Evolutionary conservation across 2,113 vertebrate genomes (phyloP), one percentile per base, ranked within the genome.

Genomic region (Burhinus oedicnemus): DNA sequence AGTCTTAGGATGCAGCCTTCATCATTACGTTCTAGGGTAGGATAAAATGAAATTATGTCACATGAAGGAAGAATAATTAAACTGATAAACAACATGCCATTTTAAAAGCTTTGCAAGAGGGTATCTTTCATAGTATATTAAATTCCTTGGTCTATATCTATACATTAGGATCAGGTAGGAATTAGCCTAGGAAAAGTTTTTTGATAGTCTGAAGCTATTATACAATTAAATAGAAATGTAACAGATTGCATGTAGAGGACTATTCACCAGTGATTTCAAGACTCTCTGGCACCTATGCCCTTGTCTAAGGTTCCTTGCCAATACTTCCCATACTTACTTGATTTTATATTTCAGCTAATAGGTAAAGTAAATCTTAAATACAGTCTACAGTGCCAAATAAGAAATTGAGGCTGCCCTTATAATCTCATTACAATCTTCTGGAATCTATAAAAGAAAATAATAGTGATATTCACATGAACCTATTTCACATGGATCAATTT

Each of bases 41-140:
- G 47, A 96, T 89, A 95, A 95, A 97, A 92, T 75, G 42, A 96
- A 95, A 87, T 94, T 89, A 55, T 78, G 83, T 90, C 60, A n/a
- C 94, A 36, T 75, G 90, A 81, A 95, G 93, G 34, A 93, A 92
- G 15, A 89, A 44, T 25, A 69, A 68, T n/a, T 82, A 72, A 90
- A 68, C 68, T 83, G 65, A 93, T 91, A 96, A 97, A 89, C 34
- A 95, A 16, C 64, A 69, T 83, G 54, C 54, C 58, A 84, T 71
- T 68, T 91, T 87, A 74, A 61, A 94, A 91, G 70, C 4, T 90
- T 85, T 94, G 27, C 55, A 92, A 93, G 88, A 84, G 42, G 34
- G 11, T 66, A 69, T 91, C 58, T 95, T 92, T 57, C 66, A 38
- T 57, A 21, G 30, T 70, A 87, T 75, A 69, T 87, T 96, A 20